Evolutionary conservation across 2,797 vertebrate species (phyloP), one percentile per base, ranked within the genome.

Genomic region (Sciurus carolinensis): DNA sequence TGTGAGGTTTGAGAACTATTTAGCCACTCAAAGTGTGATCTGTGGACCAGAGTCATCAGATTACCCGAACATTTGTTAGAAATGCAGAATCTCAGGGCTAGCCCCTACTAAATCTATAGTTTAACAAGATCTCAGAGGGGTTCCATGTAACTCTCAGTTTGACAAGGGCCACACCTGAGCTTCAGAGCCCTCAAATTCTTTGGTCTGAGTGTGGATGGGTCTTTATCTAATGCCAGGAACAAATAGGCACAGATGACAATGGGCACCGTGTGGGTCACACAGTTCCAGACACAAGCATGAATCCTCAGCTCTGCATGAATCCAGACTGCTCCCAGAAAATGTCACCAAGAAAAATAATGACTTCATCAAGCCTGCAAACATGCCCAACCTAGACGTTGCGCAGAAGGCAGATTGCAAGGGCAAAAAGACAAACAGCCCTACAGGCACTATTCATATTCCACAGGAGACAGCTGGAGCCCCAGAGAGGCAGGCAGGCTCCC

Each of bases 261-360:
- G 54, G 24, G 2, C 69, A 90, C 26, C 13, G 33, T n/a, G 18
- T 5, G 36, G 33, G 44, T 66, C 30, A 10, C 28, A 50, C 5
- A 47, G 44, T 42, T 82, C 79, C 88, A 69, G 26, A 50, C 9
- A 11, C 33, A n/a, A 72, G 62, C 17, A 1, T 90, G 54, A n/a
- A 13, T 59, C 57, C 42, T 86, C 30, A 3, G 82, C 12, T 9
- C 64, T 44, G 62, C 39, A 7, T 11, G 52, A 84, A 64, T 59
- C 36, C 81, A 47, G 30, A 36, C 72, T 24, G 20, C 90, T 95
- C 91, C 75, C 97, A 96, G 97, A 95, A 97, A 97, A 96, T 67
- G 90, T 79, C 97, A 83, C 82, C 52, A 71, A 94, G 96, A 91
- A 91, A 92, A 97, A 95, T 83, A 96, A 97, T 42, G 81, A 64